Evolutionary conservation across 2,113 vertebrate genomes (phyloP).

Genomic region (Saguinus midas): DNA sequence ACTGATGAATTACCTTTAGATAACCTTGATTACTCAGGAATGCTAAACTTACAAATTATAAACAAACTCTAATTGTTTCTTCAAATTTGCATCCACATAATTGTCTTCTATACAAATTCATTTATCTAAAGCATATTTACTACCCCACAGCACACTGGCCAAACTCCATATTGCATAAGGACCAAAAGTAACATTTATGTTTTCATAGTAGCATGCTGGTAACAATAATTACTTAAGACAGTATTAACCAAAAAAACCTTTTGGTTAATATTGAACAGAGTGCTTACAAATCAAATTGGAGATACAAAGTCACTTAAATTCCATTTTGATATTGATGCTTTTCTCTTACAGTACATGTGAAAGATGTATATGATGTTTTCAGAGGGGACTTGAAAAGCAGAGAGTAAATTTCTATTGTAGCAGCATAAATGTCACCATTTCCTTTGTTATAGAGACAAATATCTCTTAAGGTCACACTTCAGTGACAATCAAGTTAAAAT

Average conservation of each 20-base stretch:
- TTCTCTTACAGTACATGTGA: background rate
- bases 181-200: background rate
- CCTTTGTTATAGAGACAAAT: background rate
- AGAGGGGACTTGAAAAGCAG: background rate
- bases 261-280: background rate
- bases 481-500: background rate
- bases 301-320: background rate
- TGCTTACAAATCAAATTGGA: background rate
- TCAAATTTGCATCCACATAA: background rate
- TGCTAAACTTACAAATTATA: background rate
- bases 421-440: background rate
- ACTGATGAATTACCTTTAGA: background rate
- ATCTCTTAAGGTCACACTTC: background rate
- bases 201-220: background rate
- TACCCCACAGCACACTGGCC: background rate
- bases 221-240: background rate
- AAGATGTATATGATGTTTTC: background rate
- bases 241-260: background rate
- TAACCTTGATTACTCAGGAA: background rate
- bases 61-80: background rate
- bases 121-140: background rate
- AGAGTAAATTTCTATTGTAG: background rate
- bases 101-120: background rate
- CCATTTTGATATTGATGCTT: background rate
- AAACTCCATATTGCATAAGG: background rate